Base-by-base conservation (phyloP, 2,888 invertebrate species). In the Loripinus fragilis region DNA sequence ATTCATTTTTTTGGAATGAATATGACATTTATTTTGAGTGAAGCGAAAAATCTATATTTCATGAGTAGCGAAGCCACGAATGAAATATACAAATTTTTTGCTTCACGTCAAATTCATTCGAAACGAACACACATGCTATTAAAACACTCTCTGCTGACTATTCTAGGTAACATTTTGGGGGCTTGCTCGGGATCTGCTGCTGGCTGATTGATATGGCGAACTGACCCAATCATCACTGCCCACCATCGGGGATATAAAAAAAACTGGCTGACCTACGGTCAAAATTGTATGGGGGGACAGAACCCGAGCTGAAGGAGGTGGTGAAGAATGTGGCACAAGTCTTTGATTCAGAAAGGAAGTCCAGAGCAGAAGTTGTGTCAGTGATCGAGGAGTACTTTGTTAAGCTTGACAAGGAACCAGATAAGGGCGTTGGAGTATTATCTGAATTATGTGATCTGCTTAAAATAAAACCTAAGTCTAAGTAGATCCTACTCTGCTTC, bases 111-210 rank as follows among this genome's bases (percentile, higher is more conserved):
- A n/a, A n/a, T n/a, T n/a, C n/a, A n/a, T n/a, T n/a, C n/a, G n/a
- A n/a, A n/a, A n/a, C n/a, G n/a, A n/a, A n/a, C n/a, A n/a, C n/a
- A n/a, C n/a, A n/a, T n/a, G n/a, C n/a, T n/a, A n/a, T n/a, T n/a
- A n/a, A n/a, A n/a, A n/a, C n/a, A n/a, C n/a, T n/a, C n/a, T n/a
- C n/a, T n/a, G n/a, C n/a, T n/a, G n/a, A n/a, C n/a, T n/a, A n/a
- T n/a, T n/a, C n/a, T 15, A 28, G 52, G 52, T 25, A 52, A 52
- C 52, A 52, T 52, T 52, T 25, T 52, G 52, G 52, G 52, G 52
- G 52, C 52, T 15, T n/a, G 25, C 25, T 28, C 17, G 52, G 25
- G 52, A 52, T 52, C 25, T 15, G 25, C 52, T 52, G 52, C n/a
- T n/a, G n/a, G n/a, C n/a, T n/a, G n/a, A 28, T 28, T 52, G 25